Conservation (phyloP, 1,140 invertebrate species). For the Aplysia californica region DNA sequence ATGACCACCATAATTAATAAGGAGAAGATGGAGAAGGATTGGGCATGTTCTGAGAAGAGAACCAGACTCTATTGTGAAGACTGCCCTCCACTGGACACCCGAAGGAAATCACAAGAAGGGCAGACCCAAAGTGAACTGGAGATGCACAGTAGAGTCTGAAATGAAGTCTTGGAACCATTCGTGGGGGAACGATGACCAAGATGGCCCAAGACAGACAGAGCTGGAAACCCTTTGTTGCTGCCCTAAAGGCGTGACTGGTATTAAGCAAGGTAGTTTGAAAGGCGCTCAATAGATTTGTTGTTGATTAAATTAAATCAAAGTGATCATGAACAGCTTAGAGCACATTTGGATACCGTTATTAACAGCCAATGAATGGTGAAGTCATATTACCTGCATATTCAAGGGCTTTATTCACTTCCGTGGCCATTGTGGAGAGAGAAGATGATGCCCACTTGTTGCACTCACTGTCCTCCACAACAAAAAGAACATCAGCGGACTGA, state of each 20-base stretch:
- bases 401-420: conserved; percentile 63
- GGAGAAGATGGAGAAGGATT: no score
- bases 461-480: conserved; percentile 86
- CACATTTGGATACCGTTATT: neutral
- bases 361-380: neutral
- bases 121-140: no score
- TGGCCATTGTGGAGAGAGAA: conserved; percentile 58
- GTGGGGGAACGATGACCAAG: no score
- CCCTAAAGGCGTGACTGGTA: neutral
- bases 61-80: no score
- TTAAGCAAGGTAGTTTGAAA: neutral
- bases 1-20: no score
- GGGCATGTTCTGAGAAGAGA: no score
- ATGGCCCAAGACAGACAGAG: no score
- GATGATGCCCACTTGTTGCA: conserved; percentile 78
- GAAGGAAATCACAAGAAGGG: no score
- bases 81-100: no score
- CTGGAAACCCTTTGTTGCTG: no score
- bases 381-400: conserved; percentile 44
- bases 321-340: neutral
- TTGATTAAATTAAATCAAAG: neutral
- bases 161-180: no score
- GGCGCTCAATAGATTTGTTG: neutral
- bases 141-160: no score
- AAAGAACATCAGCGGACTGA: conserved; percentile 82